These are phyloP conservation scores for Platygyra sinensis DNA, from an alignment of 64 coral and sea anemone species.

Conservation along the genomic window DNA sequence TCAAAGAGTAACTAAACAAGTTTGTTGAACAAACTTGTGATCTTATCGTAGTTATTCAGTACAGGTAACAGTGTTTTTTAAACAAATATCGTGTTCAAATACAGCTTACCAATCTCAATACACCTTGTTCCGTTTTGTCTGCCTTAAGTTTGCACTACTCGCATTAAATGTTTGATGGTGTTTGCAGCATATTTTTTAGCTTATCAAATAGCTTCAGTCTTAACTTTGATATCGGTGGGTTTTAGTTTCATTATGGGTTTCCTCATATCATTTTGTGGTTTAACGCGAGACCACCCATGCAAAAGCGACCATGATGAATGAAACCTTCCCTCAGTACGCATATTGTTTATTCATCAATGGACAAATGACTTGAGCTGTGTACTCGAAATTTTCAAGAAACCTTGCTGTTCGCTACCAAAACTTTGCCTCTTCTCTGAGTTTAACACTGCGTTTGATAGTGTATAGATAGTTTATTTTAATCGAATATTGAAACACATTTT, in stretches of 20 bases:
- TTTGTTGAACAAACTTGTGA: slow-evolving; percentile 32
- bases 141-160: not conserved
- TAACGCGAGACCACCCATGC: not conserved
- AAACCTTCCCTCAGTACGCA: not conserved
- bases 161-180: not conserved
- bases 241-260: not conserved
- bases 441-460: no score
- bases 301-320: not conserved
- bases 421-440: no score
- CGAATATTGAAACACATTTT: no score
- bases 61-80: not conserved
- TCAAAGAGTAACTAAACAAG: not conserved
- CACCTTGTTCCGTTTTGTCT: not conserved
- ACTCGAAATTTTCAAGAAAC: no score
- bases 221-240: not conserved
- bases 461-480: no score
- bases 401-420: no score
- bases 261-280: not conserved
- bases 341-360: not conserved
- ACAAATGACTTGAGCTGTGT: no score
- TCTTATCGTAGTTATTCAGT: slow-evolving; percentile 36
- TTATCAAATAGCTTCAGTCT: not conserved
- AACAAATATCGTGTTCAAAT: slow-evolving; percentile 15
- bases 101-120: not conserved
- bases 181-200: not conserved